These are phyloP conservation scores for Oryzias celebensis DNA, from an alignment of 2,113 vertebrate genomes.

Conservation along the genomic window DNA sequence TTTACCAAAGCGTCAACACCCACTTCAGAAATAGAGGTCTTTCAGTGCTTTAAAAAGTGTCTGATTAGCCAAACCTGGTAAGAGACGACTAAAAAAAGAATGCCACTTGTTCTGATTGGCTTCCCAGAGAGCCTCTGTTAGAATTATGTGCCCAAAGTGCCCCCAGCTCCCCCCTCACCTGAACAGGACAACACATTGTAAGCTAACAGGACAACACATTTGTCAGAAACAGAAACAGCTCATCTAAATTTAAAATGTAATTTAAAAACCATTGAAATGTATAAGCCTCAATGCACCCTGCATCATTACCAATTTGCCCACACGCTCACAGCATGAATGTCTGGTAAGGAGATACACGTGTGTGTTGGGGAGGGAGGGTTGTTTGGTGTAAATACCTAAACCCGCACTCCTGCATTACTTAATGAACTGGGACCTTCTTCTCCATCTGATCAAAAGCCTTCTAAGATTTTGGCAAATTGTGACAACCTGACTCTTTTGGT, in stretches of 20 bases:
- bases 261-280: conserved; percentile 76
- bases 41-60: conserved; percentile 14
- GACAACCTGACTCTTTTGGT: conserved; percentile 16
- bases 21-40: neutral
- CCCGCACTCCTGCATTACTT: conserved; percentile 25
- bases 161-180: conserved; percentile 34
- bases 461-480: conserved; percentile 20
- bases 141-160: conserved; percentile 28
- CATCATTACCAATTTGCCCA: conserved; percentile 71
- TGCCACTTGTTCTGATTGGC: conserved; percentile 41
- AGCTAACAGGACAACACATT: conserved; percentile 61
- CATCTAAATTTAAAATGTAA: conserved; percentile 81
- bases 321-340: conserved; percentile 51
- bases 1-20: conserved; percentile 9
- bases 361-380: neutral
- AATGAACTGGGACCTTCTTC: conserved; percentile 24
- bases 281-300: conserved; percentile 63
- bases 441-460: conserved; percentile 20
- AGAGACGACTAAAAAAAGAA: conserved; percentile 16
- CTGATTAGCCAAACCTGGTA: conserved; percentile 33
- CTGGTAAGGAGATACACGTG: conserved; percentile 34
- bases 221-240: conserved; percentile 70
- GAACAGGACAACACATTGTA: conserved; percentile 64
- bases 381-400: conserved; percentile 13
- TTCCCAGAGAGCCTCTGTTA: conserved; percentile 14